These are phyloP conservation scores for Toxotes jaculatrix DNA, from an alignment of 2,113 vertebrate genomes.

Conservation along the genomic window DNA sequence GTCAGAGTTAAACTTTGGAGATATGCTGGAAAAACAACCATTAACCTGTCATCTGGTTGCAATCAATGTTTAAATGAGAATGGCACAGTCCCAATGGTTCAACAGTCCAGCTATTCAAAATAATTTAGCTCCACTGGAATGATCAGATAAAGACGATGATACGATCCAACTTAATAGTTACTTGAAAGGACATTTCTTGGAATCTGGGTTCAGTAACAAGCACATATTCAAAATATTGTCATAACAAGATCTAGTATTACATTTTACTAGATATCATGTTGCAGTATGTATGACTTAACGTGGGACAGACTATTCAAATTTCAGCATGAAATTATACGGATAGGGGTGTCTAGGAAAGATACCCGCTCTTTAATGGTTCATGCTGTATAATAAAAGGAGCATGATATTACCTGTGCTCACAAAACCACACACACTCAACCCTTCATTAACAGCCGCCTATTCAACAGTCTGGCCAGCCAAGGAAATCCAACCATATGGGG, in stretches of 20 bases:
- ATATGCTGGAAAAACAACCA: constrained; percentile 22
- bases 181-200: neutral
- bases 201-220: neutral
- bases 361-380: constrained; percentile 31
- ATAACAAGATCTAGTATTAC: neutral
- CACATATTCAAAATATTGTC: neutral
- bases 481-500: constrained; percentile 40
- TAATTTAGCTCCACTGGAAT: neutral
- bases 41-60: constrained; percentile 22
- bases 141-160: neutral
- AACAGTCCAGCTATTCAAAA: constrained; percentile 1
- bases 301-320: neutral
- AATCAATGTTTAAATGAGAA: constrained; percentile 17
- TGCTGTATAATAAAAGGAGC: constrained; percentile 23
- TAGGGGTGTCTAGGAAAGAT: neutral
- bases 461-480: constrained; percentile 36
- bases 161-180: neutral
- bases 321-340: constrained; percentile 4
- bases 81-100: neutral
- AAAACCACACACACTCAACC: constrained; percentile 16
- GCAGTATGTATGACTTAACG: neutral
- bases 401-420: constrained; percentile 38
- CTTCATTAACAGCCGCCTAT: constrained; percentile 32
- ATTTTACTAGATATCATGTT: neutral
- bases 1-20: constrained; percentile 18